phyloP scores from a whole-genome alignment of 2,113 vertebrate genomes.

The Catagonus wagneri region DNA sequence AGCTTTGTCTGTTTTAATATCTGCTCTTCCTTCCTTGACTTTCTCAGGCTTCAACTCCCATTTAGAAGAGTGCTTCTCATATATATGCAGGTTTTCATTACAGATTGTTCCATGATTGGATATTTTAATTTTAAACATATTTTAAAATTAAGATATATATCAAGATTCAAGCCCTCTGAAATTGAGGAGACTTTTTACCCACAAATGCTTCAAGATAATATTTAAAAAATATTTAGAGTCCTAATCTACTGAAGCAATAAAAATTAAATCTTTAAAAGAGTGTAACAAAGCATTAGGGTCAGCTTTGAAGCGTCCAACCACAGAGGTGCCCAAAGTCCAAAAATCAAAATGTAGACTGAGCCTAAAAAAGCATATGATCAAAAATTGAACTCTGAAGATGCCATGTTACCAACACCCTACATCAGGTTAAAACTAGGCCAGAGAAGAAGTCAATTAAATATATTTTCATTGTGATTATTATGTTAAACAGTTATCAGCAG shows the following conservation, averaged over 20 bases:
- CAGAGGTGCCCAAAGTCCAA: background rate
- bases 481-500: background rate
- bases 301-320: background rate
- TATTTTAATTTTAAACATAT: background rate
- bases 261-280: background rate
- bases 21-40: background rate
- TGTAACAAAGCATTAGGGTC: background rate
- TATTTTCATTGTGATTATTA: background rate
- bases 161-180: conserved; percentile 19
- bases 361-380: background rate
- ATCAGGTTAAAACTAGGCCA: background rate
- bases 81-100: background rate
- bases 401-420: background rate
- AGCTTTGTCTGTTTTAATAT: background rate
- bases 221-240: background rate
- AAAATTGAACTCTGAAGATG: background rate
- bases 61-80: background rate
- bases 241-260: conserved; percentile 15
- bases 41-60: background rate
- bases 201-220: background rate
- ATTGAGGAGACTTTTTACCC: background rate
- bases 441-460: background rate
- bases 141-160: background rate
- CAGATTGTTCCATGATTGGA: background rate
- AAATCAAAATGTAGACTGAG: background rate